These are phyloP conservation scores for Limosa lapponica DNA, from an alignment of 2,797 vertebrate genomes.

Conservation along the genomic window DNA sequence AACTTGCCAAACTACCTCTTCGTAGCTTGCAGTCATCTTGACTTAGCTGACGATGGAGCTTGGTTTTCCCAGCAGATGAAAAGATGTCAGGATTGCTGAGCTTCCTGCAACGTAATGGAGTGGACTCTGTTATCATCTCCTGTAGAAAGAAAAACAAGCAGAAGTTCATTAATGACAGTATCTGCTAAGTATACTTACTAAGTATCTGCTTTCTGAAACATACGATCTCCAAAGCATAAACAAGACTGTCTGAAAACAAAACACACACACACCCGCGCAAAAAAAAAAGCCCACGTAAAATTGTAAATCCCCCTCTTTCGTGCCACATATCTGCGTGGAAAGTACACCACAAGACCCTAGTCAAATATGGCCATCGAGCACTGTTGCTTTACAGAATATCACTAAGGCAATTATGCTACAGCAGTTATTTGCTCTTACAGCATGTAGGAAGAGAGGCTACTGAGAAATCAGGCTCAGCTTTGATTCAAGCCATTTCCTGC, in stretches of 20 bases:
- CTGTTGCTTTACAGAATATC: not conserved
- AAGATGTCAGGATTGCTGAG: slow-evolving; percentile 96
- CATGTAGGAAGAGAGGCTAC: not conserved
- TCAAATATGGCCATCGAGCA: not conserved
- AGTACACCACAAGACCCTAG: not conserved
- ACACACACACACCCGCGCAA: not conserved
- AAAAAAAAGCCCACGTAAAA: not conserved
- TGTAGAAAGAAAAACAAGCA: slow-evolving; percentile 54
- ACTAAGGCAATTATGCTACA: not conserved
- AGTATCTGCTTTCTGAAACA: not conserved
- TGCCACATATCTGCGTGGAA: not conserved
- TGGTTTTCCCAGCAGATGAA: slow-evolving; percentile 88
- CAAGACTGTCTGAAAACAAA: not conserved
- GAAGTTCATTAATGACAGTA: not conserved
- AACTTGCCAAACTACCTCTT: slow-evolving; percentile 88
- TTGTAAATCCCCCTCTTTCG: not conserved
- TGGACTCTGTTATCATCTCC: slow-evolving; percentile 84
- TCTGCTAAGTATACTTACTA: too few relatives aligned
- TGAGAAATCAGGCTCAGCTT: not conserved
- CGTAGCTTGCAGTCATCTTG: slow-evolving; percentile 91
- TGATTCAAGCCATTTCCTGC: not conserved
- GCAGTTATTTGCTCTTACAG: not conserved
- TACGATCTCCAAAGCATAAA: not conserved
- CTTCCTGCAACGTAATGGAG: slow-evolving; percentile 91
- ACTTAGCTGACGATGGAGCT: slow-evolving; percentile 93